Evolutionary conservation across 2,113 vertebrate genomes (phyloP).

Genomic region (Erinaceus europaeus): DNA sequence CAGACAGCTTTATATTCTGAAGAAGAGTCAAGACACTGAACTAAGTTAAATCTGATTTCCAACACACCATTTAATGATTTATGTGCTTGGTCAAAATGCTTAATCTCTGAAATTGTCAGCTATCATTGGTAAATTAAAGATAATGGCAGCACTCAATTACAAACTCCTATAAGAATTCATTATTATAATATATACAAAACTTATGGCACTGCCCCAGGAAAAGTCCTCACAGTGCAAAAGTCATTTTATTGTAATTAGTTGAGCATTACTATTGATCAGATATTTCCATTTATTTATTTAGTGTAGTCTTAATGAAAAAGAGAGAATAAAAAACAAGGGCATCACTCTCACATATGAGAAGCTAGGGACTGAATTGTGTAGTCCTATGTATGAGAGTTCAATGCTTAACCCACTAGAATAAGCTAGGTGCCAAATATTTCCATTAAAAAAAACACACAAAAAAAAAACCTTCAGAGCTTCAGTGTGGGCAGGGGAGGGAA

Average conservation of each 20-base stretch:
- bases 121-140: slow-evolving; percentile 10
- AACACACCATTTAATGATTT: not conserved
- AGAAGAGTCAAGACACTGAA: not conserved
- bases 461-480: too few species aligned
- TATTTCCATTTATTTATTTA: too few species aligned
- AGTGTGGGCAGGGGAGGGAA: too few species aligned
- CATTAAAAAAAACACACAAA: too few species aligned
- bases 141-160: not conserved
- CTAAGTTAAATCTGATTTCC: not conserved
- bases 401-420: too few species aligned
- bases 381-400: too few species aligned
- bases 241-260: not conserved
- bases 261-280: not conserved
- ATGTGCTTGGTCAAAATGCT: not conserved
- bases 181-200: not conserved
- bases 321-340: too few species aligned
- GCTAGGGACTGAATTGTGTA: too few species aligned
- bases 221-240: not conserved
- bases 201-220: not conserved
- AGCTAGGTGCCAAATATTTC: too few species aligned
- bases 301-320: too few species aligned
- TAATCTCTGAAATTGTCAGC: not conserved
- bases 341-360: too few species aligned
- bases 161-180: not conserved
- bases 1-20: not conserved